Evolutionary conservation across 2,888 invertebrate genomes (phyloP), one percentile per base, ranked within the genome.

Genomic region (Horisme vitalbata): DNA sequence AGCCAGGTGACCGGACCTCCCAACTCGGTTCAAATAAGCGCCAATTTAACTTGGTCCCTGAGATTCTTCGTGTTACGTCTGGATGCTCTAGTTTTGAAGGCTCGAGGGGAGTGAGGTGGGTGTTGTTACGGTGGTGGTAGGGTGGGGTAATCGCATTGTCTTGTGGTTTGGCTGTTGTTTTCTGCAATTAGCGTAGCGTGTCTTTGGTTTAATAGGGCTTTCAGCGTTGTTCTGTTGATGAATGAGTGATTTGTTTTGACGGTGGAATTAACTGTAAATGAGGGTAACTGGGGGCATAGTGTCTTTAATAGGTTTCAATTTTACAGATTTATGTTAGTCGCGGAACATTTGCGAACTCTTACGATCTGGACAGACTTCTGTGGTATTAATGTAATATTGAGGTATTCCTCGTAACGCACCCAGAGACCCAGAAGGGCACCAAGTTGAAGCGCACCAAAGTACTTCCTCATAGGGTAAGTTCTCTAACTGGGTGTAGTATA

Each of bases 1-100:
- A 93, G 93, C 83, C 79, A 86, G 88, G 90, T 91, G 91, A 91
- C 91, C 90, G 90, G 88, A 91, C 89, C 90, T 90, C 90, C 90
- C 90, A 89, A 76, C 85, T 77, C 63, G 79, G 79, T 77, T 78
- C 79, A 75, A 74, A 75, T 37, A 58, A 13, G 34, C 46, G 52
- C 83, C 79, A 74, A 37, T 62, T 55, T 60, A 55, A 37, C 28
- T 45, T 64, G 85, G 68, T 14, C 80, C 54, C 23, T 28, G 26
- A 8, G 32, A 13, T 26, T 36, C 35, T 27, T 36, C 27, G 2
- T 14, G 11, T 27, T 18, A 12, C 34, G 24, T 18, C 18, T 11
- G 18, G 9, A 7, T 23, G 26, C 23, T 35, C 36, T 23, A 23
- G 10, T 56, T 30, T 33, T 10, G 14, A 5, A 38, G 20, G 4